phyloP scores from a whole-genome alignment of 2,113 vertebrate genomes.

The Coracopsis vasa region DNA sequence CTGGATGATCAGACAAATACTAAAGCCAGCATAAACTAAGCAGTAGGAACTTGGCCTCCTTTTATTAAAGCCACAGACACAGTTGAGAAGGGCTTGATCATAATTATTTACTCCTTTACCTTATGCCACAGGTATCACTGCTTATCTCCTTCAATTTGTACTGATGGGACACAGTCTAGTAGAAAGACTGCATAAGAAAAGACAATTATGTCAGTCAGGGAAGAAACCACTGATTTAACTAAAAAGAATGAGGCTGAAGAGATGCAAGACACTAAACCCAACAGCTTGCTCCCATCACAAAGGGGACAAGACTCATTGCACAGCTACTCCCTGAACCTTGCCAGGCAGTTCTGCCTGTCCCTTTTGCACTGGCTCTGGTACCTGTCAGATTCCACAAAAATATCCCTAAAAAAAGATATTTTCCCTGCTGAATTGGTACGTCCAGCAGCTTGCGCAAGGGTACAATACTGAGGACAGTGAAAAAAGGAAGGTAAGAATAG shows the following conservation, averaged over 20 bases:
- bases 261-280: neutral
- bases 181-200: neutral
- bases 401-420: neutral
- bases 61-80: neutral
- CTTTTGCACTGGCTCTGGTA: neutral
- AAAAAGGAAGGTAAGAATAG: neutral
- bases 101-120: neutral
- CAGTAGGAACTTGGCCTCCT: neutral
- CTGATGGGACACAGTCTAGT: neutral
- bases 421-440: neutral
- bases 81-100: neutral
- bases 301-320: neutral
- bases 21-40: neutral
- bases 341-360: neutral
- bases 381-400: neutral
- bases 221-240: neutral
- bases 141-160: neutral
- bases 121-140: neutral
- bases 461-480: neutral
- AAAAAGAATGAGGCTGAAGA: neutral
- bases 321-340: neutral
- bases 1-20: slow-evolving; percentile 23
- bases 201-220: neutral
- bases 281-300: neutral
- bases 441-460: neutral